A percentile compares a stretch with the other conserved stretches of the same genome.
Evolutionary conservation across 2,797 vertebrate genomes (phyloP).

Genomic region (Nyctibius grandis): DNA sequence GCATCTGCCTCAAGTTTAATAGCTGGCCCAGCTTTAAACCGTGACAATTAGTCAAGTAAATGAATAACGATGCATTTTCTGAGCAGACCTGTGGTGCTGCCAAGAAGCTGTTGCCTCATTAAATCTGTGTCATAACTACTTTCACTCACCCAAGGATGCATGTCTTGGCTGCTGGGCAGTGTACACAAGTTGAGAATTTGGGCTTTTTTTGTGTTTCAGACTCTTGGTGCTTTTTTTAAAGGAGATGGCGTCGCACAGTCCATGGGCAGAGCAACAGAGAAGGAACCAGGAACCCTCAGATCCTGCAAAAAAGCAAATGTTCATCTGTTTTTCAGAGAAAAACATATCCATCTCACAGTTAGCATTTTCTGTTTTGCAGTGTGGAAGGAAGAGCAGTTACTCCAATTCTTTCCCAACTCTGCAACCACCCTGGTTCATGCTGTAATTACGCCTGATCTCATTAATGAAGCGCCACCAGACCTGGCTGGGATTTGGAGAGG

Average conservation of each 20-base stretch:
- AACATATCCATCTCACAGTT: neutral
- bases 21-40: too few relatives aligned
- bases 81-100: neutral
- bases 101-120: neutral
- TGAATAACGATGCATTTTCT: neutral
- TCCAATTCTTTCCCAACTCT: neutral
- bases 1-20: too few relatives aligned
- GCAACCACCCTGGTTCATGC: rapidly evolving
- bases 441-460: neutral
- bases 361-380: neutral
- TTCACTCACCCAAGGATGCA: neutral
- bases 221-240: neutral
- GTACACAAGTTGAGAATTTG: neutral
- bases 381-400: neutral
- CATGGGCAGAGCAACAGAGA: neutral
- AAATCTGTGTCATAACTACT: neutral
- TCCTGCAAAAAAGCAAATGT: neutral
- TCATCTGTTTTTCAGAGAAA: neutral
- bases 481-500: neutral
- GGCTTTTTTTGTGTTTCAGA: neutral
- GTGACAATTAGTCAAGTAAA: neutral
- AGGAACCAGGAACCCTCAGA: neutral
- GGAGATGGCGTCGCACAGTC: rapidly evolving
- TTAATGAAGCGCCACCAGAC: neutral
- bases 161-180: neutral